Evolutionary conservation across 2,113 vertebrate genomes (phyloP).

Genomic region (Antechinus flavipes): DNA sequence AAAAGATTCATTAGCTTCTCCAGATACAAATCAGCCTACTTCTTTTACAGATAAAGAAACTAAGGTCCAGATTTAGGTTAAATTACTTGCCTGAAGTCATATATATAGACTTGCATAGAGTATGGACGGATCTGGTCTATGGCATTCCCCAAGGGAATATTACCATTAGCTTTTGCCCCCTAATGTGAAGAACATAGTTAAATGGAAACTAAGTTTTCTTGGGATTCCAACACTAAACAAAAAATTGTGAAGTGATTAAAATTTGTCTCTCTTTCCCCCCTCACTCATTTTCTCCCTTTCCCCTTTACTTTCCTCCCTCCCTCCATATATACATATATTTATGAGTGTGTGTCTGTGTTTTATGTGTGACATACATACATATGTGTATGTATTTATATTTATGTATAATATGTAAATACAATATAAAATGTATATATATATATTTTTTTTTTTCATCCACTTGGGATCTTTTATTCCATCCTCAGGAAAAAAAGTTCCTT

Average conservation of each 20-base stretch:
- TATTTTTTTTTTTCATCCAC: background rate
- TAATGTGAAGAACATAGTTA: background rate
- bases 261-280: background rate
- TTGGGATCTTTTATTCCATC: background rate
- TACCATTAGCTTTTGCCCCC: background rate
- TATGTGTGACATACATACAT: too few species aligned
- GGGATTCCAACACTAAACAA: background rate
- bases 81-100: background rate
- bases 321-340: too few species aligned
- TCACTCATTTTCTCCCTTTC: too few species aligned
- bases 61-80: background rate
- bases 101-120: background rate
- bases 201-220: background rate
- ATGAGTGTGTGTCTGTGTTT: too few species aligned
- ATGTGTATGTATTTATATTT: too few species aligned
- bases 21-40: background rate
- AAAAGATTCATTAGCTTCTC: background rate
- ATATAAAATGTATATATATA: too few species aligned
- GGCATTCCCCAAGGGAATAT: background rate
- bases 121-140: background rate
- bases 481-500: conserved; percentile 3
- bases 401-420: too few species aligned
- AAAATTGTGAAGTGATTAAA: background rate
- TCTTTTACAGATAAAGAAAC: background rate
- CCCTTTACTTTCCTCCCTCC: background rate